These are phyloP conservation scores for Megathymus violae DNA, from an alignment of 1,140 invertebrate species.

Conservation along the genomic window DNA sequence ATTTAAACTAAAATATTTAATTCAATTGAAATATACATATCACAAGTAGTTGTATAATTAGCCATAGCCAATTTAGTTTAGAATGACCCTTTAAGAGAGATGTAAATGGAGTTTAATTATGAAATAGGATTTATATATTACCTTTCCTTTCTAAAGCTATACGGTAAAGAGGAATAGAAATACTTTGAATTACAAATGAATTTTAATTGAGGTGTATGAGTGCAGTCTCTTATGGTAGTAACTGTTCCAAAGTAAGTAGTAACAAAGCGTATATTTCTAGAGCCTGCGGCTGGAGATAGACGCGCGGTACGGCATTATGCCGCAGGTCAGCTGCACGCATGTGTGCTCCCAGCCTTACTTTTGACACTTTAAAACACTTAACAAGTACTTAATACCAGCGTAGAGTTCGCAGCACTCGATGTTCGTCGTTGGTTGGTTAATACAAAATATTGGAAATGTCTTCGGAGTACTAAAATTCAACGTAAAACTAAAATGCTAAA, in stretches of 20 bases:
- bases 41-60: too few relatives aligned
- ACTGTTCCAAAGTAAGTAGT: constrained; percentile 24
- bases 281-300: constrained; percentile 96
- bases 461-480: not conserved
- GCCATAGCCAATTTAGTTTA: too few relatives aligned
- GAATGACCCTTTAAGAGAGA: too few relatives aligned
- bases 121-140: too few relatives aligned
- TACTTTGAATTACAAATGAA: too few relatives aligned
- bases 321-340: constrained; percentile 85
- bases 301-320: constrained; percentile 92
- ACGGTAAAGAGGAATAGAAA: too few relatives aligned
- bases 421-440: constrained; percentile 21
- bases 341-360: constrained; percentile 59
- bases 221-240: not conserved
- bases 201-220: not conserved
- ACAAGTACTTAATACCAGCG: constrained; percentile 20
- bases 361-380: constrained; percentile 29
- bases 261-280: constrained; percentile 86
- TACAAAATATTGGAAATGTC: not conserved
- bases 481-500: constrained; percentile 5
- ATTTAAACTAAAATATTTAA: too few relatives aligned
- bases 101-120: too few relatives aligned
- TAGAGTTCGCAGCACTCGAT: constrained; percentile 12
- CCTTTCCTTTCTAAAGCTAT: too few relatives aligned
- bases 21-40: too few relatives aligned